Base-by-base conservation (phyloP, 2,888 invertebrate genomes). In the Boloria euphrosyne region DNA sequence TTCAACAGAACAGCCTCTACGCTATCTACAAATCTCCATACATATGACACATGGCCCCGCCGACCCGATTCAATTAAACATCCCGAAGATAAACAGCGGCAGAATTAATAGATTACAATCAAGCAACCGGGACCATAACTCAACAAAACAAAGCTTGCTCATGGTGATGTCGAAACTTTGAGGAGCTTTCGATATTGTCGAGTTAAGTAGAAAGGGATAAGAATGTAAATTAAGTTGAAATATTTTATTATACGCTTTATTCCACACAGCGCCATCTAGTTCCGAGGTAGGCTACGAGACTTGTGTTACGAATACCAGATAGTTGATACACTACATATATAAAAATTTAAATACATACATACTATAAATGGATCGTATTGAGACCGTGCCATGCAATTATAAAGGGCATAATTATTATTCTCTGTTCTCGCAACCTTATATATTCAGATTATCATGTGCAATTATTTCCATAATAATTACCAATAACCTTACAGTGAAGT, bases 51-150 rank as follows among this genome's bases (percentile, higher is more conserved):
- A 65, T 63, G 49, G 53, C 54, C 18, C 65, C 66, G 60, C 59
- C 51, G 65, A 64, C 66, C 65, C 64, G 58, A 70, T 71, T 70
- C 73, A 74, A 77, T 79, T 74, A 74, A 75, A 76, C 75, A 73
- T 70, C 70, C 70, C 72, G 67, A 78, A 76, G 77, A 76, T 75
- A 77, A 78, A 80, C 78, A 77, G 73, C 74, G 73, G 73, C 71
- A 69, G 71, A 75, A 75, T 74, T 73, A 76, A 77, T 76, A 77
- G 78, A 81, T 81, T 78, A 79, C 78, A 80, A 82, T 82, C 81
- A 81, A 77, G 80, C 77, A 80, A 80, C 75, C 76, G 77, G 73
- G 71, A 71, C 76, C 70, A 76, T 82, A 80, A 80, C 76, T 81
- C 80, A 77, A 75, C 70, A 66, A 55, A 65, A 70, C 72, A 73